Base-by-base conservation (phyloP, 2,888 invertebrate species). In the Trichogramma evanescens region DNA sequence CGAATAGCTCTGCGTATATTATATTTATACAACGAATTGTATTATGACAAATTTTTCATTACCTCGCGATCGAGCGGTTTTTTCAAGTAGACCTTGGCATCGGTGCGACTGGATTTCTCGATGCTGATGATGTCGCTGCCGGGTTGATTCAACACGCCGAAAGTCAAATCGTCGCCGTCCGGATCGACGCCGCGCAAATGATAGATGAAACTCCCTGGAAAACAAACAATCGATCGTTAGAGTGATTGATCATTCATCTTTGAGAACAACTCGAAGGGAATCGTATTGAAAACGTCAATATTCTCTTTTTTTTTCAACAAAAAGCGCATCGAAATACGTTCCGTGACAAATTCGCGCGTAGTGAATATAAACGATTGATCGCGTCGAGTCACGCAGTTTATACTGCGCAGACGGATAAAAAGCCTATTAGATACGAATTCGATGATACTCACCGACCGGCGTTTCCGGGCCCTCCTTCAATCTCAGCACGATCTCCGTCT, bases 11-110 rank as follows among this genome's bases (percentile, higher is more conserved):
- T 13, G 13, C 1, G 13, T 13, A 13, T n/a, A n/a, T n/a, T 26
- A 26, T 26, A 26, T 26, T 26, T 26, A 26, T 26, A 26, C 26
- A 26, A 26, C 26, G 26, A 26, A 26, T 26, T 26, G 26, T 45
- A 45, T 3, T 45, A 45, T 45, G 8, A 10, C 7, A 10, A 54
- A 10, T 39, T 41, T 38, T 6, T 51, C 63, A 54, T 67, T 79
- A 91, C 92, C 85, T 95, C 95, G 80, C 94, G 84, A 81, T 95
- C 95, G 72, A 95, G 84, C 80, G 91, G 88, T 82, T 90, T 91
- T 79, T 89, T 88, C 76, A 95, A 84, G 80, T 89, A 92, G 72
- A 95, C 84, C 78, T 92, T 87, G 69, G 94, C 94, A 83, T 93
- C 91, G 77, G 86, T 89, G 70, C 85, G 81, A 70, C 88, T 88